Conservation (phyloP, 1,140 invertebrate genomes). For the Physella acuta region DNA sequence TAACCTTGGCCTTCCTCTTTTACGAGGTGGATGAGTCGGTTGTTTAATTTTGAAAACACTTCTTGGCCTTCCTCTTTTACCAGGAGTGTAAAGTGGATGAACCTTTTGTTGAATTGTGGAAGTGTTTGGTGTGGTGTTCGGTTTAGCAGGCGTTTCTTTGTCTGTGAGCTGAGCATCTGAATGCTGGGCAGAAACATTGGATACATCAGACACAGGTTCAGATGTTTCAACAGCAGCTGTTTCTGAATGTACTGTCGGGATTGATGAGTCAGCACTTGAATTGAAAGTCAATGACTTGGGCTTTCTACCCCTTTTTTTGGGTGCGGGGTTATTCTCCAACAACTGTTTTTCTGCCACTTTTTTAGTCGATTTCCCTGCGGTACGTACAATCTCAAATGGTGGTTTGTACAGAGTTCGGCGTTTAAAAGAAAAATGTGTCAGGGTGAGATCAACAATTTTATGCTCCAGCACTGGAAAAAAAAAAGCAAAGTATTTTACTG, state of each 20-base stretch:
- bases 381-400: constrained; percentile 1
- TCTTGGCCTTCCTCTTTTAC: too few relatives aligned
- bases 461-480: background rate
- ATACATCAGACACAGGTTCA: background rate
- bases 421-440: constrained; percentile 3
- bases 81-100: too few relatives aligned
- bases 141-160: too few relatives aligned
- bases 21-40: too few relatives aligned
- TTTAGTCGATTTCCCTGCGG: background rate
- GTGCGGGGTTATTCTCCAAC: too few relatives aligned
- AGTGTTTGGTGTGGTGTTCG: too few relatives aligned
- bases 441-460: background rate
- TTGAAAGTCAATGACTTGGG: background rate
- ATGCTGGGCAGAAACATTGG: too few relatives aligned
- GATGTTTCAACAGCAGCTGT: background rate
- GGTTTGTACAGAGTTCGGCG: background rate
- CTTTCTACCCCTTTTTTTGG: too few relatives aligned
- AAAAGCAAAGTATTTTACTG: background rate
- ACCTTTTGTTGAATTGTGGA: too few relatives aligned
- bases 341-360: background rate
- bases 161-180: too few relatives aligned
- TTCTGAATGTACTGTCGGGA: background rate
- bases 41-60: too few relatives aligned
- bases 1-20: too few relatives aligned
- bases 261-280: background rate